Conservation (phyloP, 2,797 vertebrate genomes). For the Eptatretus atami region DNA sequence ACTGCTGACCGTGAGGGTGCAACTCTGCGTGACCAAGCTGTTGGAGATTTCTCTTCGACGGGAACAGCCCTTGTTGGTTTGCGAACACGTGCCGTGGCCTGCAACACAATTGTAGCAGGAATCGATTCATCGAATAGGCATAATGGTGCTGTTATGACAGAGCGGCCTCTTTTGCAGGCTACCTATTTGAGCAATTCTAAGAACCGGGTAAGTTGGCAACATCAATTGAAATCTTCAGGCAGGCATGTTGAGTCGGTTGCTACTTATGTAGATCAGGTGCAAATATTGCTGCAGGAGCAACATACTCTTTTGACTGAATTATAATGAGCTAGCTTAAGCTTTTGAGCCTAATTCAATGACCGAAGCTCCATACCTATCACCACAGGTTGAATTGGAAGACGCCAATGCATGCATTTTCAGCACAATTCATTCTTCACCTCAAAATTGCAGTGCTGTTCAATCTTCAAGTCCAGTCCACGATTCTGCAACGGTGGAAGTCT, state of each 20-base stretch:
- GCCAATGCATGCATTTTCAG: no score
- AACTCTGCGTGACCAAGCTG: constrained; percentile 21
- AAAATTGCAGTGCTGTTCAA: no score
- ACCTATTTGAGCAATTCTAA: no score
- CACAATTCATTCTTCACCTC: no score
- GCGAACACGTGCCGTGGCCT: constrained; percentile 65
- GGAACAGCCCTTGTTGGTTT: constrained; percentile 67
- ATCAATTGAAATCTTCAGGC: no score
- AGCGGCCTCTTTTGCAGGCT: no score
- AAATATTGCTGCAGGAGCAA: constrained; percentile 70
- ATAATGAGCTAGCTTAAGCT: constrained; percentile 62
- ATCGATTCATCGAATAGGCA: neutral
- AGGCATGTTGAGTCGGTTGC: constrained; percentile 13
- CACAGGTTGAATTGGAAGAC: no score
- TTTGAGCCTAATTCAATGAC: constrained; percentile 20
- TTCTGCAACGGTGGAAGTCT: no score
- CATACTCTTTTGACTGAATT: constrained; percentile 81
- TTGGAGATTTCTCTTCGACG: constrained; percentile 34
- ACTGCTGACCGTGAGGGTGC: constrained; percentile 16
- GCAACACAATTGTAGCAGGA: constrained; percentile 10
- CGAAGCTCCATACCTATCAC: no score
- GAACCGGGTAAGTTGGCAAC: no score
- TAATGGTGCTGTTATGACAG: neutral
- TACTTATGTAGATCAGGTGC: constrained; percentile 72
- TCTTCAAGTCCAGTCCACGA: no score